Conservation (phyloP, 2,888 invertebrate genomes). For the Lamellibrachia satsuma region DNA sequence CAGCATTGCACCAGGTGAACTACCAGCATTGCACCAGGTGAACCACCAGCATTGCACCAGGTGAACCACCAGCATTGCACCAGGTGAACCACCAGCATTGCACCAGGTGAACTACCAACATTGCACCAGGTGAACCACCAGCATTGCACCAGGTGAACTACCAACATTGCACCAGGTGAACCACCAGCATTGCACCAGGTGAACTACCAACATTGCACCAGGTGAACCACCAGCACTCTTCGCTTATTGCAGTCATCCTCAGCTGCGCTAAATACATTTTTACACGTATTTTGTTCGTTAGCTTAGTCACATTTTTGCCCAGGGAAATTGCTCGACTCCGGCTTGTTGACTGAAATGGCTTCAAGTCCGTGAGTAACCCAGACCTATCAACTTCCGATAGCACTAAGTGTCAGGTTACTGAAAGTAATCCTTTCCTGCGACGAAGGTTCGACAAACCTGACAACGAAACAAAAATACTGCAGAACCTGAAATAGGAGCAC, state of each 20-base stretch:
- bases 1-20: not conserved
- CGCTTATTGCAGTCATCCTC: not conserved
- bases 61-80: too few species aligned
- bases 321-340: not conserved
- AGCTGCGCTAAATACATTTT: not conserved
- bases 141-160: too few species aligned
- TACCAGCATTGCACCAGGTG: too few species aligned
- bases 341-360: not conserved
- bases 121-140: not conserved
- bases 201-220: too few species aligned
- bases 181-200: too few species aligned
- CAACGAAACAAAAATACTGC: not conserved
- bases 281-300: not conserved
- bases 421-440: not conserved
- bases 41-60: too few species aligned
- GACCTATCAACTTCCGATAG: not conserved
- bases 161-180: too few species aligned
- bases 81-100: too few species aligned
- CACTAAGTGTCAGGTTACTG: not conserved
- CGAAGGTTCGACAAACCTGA: not conserved
- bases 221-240: not conserved
- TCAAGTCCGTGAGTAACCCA: not conserved
- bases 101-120: too few species aligned
- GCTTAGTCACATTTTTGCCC: not conserved
- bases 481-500: not conserved